Base-by-base conservation (phyloP, 2,888 invertebrate species). In the Leistus spinibarbis region DNA sequence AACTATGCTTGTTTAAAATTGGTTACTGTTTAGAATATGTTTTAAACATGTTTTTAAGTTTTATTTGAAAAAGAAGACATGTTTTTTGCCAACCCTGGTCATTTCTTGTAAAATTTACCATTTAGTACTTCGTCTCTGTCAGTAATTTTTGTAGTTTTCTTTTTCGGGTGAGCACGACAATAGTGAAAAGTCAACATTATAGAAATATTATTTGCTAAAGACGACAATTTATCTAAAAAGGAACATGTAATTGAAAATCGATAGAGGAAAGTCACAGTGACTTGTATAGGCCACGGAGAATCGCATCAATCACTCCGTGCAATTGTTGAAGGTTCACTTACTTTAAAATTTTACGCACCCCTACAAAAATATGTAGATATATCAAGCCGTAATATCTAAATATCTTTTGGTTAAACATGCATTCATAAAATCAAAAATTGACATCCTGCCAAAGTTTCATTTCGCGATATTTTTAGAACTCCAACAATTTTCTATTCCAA, bases 161-260 rank as follows among this genome's bases (percentile, higher is more conserved):
- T 63, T 24, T 54, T 27, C 10, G 23, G 40, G 54, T 54, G 54
- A 54, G 24, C 63, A 20, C 63, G 23, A 62, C 54, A 71, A 71
- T n/a, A n/a, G n/a, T n/a, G n/a, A n/a, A n/a, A 71, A 40, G 16
- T 53, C 23, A 23, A 54, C 71, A 71, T 71, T n/a, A n/a, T 71
- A 64, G 64, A 71, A 71, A 71, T 63, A 71, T 71, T 71, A 71
- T 71, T 54, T 71, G 63, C 53, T 23, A 64, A 71, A 54, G 54
- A 70, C 54, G 71, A 71, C 62, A 71, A 71, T 71, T 63, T 71
- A 71, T 71, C 71, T 71, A 19, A 2, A 54, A 3, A 64, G 70
- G 54, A 64, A 64, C 71, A 64, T 71, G 71, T 71, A 71, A 71
- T 71, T 71, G 71, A 71, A 71, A 71, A 71, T 71, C 71, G 23